These are phyloP conservation scores for Cettia cetti DNA, from an alignment of 2,113 vertebrate genomes.

Conservation along the genomic window DNA sequence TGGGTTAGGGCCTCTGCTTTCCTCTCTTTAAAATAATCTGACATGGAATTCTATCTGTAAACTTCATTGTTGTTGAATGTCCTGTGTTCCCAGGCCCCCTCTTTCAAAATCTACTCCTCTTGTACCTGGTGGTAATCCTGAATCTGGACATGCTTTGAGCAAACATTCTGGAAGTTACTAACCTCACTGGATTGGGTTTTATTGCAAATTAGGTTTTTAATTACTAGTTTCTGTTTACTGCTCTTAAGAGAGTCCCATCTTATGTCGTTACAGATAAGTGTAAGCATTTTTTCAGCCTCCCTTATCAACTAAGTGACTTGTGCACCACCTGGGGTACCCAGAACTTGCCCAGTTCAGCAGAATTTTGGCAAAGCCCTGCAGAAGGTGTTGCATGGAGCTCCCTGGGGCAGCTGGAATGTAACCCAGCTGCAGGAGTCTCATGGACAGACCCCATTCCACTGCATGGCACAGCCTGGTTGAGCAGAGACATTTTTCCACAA, in stretches of 20 bases:
- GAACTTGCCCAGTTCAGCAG: not conserved
- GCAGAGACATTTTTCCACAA: not conserved
- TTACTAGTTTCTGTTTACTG: not conserved
- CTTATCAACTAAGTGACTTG: not conserved
- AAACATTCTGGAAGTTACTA: not conserved
- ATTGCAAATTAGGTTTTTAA: not conserved
- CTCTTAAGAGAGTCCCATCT: not conserved
- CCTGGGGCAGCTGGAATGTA: not conserved
- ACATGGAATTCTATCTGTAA: not conserved
- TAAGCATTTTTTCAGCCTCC: not conserved
- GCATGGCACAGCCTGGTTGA: conserved; percentile 17
- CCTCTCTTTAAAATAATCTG: not conserved
- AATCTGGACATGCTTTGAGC: conserved; percentile 3
- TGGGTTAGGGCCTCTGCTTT: not conserved
- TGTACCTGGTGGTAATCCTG: not conserved
- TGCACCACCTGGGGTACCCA: not conserved
- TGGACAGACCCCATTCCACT: not conserved
- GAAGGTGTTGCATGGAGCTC: not conserved
- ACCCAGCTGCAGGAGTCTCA: not conserved
- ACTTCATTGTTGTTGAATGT: not conserved
- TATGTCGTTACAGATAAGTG: not conserved
- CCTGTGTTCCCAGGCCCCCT: not conserved
- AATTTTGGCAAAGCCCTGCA: not conserved
- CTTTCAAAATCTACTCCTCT: not conserved
- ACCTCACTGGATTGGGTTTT: not conserved